Evolutionary conservation across 2,888 invertebrate genomes (phyloP), one percentile per base, ranked within the genome.

Genomic region (Eilema griseolum): DNA sequence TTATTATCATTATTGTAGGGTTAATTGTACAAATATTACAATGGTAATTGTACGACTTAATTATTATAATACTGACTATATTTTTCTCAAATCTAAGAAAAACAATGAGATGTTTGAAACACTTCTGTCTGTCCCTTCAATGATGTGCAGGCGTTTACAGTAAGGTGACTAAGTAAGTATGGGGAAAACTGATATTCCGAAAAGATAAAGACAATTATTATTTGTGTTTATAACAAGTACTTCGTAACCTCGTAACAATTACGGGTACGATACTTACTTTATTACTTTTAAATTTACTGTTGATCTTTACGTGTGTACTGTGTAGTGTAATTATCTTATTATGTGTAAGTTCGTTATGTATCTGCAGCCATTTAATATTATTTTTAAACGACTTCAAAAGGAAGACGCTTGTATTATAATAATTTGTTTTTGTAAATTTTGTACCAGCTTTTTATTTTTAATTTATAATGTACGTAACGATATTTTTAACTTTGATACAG

Each of bases 201-300:
- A 70, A 70, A 69, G 63, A 73, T 75, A 78, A 73, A 69, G 26
- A 16, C 11, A 56, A 59, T 26, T 37, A 59, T 26, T 37, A 68
- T 62, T 71, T 60, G 63, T 63, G 57, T 52, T 59, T 14, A 31
- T 71, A 31, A 65, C 69, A 69, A 68, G 57, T 24, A 10, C n/a
- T n/a, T 66, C 62, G 66, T 52, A 73, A 71, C 70, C 76, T 75
- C 61, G 57, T 76, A 70, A 70, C 74, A 63, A 61, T 69, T 67
- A 70, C 60, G 56, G 46, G 23, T 31, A 57, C 16, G 56, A 68
- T 66, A 37, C 12, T 16, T 24, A 64, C 33, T 72, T 70, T 72
- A 67, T 67, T 59, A 60, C 70, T 59, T 61, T 37, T 46, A 37
- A 72, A n/a, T 70, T 71, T 33, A 71, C 60, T 69, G 37, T 71